These are phyloP conservation scores for Urocynchramus pylzowi DNA, from an alignment of 2,113 vertebrate genomes.

Conservation along the genomic window DNA sequence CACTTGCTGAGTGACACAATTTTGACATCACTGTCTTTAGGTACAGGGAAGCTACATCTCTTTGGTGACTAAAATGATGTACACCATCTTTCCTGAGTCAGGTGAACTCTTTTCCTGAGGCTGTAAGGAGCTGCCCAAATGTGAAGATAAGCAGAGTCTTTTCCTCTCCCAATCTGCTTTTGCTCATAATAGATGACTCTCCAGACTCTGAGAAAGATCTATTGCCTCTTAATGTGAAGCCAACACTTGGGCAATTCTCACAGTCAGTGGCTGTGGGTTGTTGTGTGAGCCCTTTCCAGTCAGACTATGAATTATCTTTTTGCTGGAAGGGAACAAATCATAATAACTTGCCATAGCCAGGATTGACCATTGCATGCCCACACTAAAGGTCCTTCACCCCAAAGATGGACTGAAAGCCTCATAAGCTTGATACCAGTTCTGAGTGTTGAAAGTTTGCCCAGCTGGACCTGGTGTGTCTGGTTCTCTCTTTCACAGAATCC, in stretches of 20 bases:
- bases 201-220: neutral
- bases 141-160: neutral
- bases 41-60: neutral
- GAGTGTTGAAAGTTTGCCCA: neutral
- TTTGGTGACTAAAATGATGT: neutral
- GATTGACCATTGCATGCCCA: accelerated
- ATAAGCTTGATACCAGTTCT: neutral
- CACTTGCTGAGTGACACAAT: neutral
- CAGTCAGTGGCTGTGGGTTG: neutral
- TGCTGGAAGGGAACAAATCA: neutral
- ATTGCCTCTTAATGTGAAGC: neutral
- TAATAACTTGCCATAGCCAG: neutral
- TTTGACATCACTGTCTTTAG: neutral
- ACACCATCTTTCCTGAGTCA: neutral
- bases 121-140: neutral
- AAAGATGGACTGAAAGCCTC: neutral
- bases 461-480: neutral
- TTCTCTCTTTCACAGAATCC: neutral
- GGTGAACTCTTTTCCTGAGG: neutral
- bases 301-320: neutral
- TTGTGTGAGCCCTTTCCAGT: neutral
- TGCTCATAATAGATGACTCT: neutral
- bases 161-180: neutral
- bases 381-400: neutral
- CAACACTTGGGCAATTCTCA: neutral